Percentiles rank a stretch among this genome's conserved stretches.
Evolutionary conservation across 2,797 vertebrate species (phyloP).

Genomic region (Danio aesculapii): DNA sequence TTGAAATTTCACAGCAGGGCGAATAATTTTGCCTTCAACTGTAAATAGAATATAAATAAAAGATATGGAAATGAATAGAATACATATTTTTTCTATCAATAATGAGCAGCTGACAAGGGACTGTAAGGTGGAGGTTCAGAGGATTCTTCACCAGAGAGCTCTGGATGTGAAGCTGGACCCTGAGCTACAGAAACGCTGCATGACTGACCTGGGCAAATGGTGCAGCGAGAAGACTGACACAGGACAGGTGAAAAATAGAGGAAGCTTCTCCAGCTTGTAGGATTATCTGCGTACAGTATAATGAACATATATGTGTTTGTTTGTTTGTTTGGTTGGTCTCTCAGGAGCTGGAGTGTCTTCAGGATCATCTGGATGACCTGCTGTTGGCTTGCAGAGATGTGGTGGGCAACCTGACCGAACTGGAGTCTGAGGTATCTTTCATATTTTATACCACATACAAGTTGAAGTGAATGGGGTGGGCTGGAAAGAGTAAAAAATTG

Average conservation of each 20-base stretch:
- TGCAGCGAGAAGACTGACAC: conserved; percentile 95
- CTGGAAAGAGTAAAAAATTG: no score
- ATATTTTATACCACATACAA: no score
- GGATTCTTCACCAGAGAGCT: conserved; percentile 95
- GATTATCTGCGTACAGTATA: neutral
- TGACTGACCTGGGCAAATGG: conserved; percentile 97
- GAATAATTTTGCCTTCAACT: no score
- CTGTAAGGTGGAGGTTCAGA: conserved; percentile 94
- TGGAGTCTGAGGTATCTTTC: conserved; percentile 96
- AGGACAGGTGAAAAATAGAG: conserved; percentile 82
- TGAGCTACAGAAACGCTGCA: conserved; percentile 91
- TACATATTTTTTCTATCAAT: neutral
- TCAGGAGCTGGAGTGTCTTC: conserved; percentile 90
- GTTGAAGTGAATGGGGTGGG: no score
- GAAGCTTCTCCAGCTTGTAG: no score
- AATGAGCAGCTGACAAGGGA: conserved; percentile 88
- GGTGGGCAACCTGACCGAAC: conserved; percentile 92
- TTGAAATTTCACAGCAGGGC: no score
- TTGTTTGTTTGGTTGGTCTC: neutral
- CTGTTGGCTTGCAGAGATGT: conserved; percentile 87
- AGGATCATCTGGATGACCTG: conserved; percentile 93
- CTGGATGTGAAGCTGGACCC: conserved; percentile 97
- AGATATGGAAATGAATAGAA: no score
- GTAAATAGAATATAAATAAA: no score
- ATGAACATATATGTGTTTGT: neutral